These are phyloP conservation scores for Pica pica DNA, from an alignment of 2,113 vertebrate genomes.

Conservation along the genomic window DNA sequence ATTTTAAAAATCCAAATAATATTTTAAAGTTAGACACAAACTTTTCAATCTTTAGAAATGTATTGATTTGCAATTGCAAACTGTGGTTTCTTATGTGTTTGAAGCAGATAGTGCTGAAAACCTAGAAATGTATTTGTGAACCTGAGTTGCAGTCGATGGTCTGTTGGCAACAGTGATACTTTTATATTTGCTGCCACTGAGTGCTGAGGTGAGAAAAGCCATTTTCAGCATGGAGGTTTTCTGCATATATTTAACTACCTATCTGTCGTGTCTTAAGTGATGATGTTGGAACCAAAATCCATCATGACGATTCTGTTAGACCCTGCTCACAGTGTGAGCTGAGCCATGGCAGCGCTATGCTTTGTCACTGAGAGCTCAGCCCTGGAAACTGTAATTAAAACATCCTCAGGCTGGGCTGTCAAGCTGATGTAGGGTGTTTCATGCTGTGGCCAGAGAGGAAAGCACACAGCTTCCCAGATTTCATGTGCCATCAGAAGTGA, in stretches of 20 bases:
- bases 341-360: rapidly evolving
- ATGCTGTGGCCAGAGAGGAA: rapidly evolving
- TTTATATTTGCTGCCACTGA: not conserved
- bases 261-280: rapidly evolving
- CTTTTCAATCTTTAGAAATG: not conserved
- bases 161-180: not conserved
- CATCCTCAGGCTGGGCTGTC: rapidly evolving
- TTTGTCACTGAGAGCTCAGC: not conserved
- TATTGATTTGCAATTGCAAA: not conserved
- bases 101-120: not conserved
- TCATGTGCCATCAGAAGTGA: not conserved
- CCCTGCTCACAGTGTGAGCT: not conserved
- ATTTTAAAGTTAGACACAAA: not conserved
- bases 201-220: not conserved
- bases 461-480: not conserved
- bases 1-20: not conserved
- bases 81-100: rapidly evolving
- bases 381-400: not conserved
- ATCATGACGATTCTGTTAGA: not conserved
- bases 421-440: not conserved
- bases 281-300: not conserved
- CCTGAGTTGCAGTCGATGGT: rapidly evolving
- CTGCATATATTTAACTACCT: not conserved
- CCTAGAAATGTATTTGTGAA: not conserved
- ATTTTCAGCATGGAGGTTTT: not conserved